phyloP scores from a whole-genome alignment of 2,888 invertebrate genomes.

The Leptopilina syphax region DNA sequence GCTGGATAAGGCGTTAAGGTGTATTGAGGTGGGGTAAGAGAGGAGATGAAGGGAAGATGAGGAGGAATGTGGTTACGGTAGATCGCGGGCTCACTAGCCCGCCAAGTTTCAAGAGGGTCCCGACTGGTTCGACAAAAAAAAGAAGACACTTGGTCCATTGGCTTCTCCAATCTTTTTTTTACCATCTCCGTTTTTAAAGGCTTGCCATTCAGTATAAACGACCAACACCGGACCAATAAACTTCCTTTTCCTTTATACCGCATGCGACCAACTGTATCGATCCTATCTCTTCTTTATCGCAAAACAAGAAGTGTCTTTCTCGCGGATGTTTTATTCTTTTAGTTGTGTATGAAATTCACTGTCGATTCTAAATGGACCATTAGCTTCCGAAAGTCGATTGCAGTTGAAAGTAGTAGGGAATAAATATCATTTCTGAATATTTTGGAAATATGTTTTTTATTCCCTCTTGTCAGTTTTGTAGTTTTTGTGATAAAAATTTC shows the following conservation, averaged over 20 bases:
- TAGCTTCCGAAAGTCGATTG: conserved; percentile 12
- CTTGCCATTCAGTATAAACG: conserved; percentile 37
- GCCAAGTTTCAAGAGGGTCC: conserved; percentile 35
- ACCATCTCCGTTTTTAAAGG: conserved; percentile 15
- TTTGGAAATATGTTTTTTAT: too few species aligned
- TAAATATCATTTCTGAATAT: too few species aligned
- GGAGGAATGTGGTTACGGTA: conserved; percentile 73
- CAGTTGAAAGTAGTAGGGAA: too few species aligned
- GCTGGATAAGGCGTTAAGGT: conserved; percentile 34
- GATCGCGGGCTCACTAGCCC: conserved; percentile 63
- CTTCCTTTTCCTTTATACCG: conserved; percentile 34
- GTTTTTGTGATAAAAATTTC: too few species aligned
- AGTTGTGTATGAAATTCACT: conserved; percentile 1
- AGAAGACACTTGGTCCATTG: conserved; percentile 33
- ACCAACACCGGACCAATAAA: conserved; percentile 43
- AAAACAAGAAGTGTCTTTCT: conserved; percentile 25
- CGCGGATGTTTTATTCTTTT: conserved; percentile 23
- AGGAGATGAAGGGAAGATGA: conserved; percentile 41
- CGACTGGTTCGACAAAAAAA: conserved; percentile 38
- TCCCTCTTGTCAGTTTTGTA: too few species aligned
- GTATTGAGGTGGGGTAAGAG: conserved; percentile 4
- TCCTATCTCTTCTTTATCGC: conserved; percentile 27
- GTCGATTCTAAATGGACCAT: background rate
- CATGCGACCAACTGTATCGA: conserved; percentile 19
- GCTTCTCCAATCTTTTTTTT: conserved; percentile 10